Evolutionary conservation across 1,140 invertebrate species (phyloP).

Genomic region (Hermetia illucens): DNA sequence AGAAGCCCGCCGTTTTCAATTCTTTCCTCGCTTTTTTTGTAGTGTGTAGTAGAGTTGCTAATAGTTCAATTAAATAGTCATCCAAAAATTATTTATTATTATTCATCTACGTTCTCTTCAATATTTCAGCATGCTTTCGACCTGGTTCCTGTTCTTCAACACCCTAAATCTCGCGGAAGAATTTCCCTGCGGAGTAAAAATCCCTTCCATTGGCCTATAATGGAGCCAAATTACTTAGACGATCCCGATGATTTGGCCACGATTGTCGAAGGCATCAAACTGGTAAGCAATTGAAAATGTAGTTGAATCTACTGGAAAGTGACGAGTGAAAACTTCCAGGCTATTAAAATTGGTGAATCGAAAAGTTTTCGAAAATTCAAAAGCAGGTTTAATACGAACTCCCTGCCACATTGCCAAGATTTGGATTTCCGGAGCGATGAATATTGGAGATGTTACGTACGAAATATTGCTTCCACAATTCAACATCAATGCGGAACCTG

Average conservation of each 20-base stretch:
- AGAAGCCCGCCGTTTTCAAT: too few relatives aligned
- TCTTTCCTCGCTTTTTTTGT: too few relatives aligned
- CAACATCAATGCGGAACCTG: conserved; percentile 62
- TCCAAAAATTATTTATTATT: neutral
- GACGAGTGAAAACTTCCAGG: too few relatives aligned
- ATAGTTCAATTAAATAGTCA: neutral
- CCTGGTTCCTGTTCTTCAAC: conserved; percentile 52
- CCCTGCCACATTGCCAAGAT: conserved; percentile 39
- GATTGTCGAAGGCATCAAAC: conserved; percentile 56
- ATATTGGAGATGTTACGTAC: conserved; percentile 61
- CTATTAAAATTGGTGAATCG: too few relatives aligned
- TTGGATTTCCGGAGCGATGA: conserved; percentile 42
- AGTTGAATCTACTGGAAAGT: too few relatives aligned
- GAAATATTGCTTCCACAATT: conserved; percentile 50
- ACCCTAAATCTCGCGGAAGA: conserved; percentile 59
- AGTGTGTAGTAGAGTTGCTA: neutral
- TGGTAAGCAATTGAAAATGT: conserved; percentile 36
- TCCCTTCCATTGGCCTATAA: conserved; percentile 55
- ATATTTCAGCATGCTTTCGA: conserved; percentile 36
- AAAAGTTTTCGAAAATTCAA: too few relatives aligned
- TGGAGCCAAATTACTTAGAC: conserved; percentile 65
- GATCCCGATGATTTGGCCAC: conserved; percentile 47
- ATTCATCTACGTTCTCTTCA: neutral
- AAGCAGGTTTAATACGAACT: conserved; percentile 11
- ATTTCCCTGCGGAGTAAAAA: conserved; percentile 48